A percentile compares a stretch with the other conserved stretches of the same genome.
Evolutionary conservation across 1,140 invertebrate species (phyloP).

Genomic region (Hermetia illucens): DNA sequence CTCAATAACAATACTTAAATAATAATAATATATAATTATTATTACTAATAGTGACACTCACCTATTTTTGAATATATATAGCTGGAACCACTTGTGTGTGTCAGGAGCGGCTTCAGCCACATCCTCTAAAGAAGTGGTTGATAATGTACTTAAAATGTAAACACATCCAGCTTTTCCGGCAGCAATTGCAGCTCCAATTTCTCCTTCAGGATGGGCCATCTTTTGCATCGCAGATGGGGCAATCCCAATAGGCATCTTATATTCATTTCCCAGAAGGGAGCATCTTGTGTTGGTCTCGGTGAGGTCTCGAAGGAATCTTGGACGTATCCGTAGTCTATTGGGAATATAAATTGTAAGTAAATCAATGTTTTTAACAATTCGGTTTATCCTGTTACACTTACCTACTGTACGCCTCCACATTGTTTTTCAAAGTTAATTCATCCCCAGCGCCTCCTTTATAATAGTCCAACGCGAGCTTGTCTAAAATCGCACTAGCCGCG

Average conservation of each 20-base stretch:
- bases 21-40: too few species aligned
- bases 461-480: constrained; percentile 62
- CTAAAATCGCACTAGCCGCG: constrained; percentile 47
- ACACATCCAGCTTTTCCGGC: constrained; percentile 55
- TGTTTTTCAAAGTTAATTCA: constrained; percentile 62
- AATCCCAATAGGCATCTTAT: constrained; percentile 73
- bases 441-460: constrained; percentile 78
- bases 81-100: constrained; percentile 75
- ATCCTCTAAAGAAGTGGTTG: constrained; percentile 81
- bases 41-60: too few species aligned
- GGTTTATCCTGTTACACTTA: constrained; percentile 34
- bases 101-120: constrained; percentile 60
- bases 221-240: constrained; percentile 86
- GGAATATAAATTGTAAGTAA: not conserved
- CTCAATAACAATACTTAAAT: too few species aligned
- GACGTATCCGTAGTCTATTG: constrained; percentile 46
- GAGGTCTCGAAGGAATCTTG: constrained; percentile 66
- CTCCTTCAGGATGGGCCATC: constrained; percentile 84
- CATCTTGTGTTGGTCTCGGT: constrained; percentile 45
- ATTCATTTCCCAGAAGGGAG: constrained; percentile 46
- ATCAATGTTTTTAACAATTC: not conserved
- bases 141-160: constrained; percentile 73
- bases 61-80: constrained; percentile 66
- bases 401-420: constrained; percentile 63
- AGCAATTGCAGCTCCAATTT: constrained; percentile 69